phyloP scores from a whole-genome alignment of 37 sponge, comb jelly and placozoan species.

The Halichondria panicea region DNA sequence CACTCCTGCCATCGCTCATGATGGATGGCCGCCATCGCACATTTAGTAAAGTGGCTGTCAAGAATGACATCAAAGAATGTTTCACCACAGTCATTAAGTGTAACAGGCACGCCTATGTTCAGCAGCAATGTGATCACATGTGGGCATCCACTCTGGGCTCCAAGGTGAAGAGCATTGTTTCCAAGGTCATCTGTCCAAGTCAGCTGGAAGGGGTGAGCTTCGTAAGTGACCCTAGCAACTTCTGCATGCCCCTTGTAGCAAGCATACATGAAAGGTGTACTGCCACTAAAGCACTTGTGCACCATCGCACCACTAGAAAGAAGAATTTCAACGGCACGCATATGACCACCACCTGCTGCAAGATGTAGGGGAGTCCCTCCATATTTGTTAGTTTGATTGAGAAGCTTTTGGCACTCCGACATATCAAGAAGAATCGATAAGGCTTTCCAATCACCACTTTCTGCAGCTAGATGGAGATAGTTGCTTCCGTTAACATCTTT shows the following conservation, averaged over 20 bases:
- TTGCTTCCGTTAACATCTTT: slow-evolving; percentile 57
- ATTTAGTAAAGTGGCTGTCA: slow-evolving; percentile 14
- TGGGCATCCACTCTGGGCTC: slow-evolving; percentile 57
- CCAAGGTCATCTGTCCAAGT: slow-evolving; percentile 59
- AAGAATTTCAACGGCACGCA: slow-evolving; percentile 64
- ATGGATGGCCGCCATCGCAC: slow-evolving; percentile 55
- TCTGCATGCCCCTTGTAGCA: slow-evolving; percentile 43
- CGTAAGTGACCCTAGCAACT: slow-evolving; percentile 33
- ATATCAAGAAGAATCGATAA: slow-evolving; percentile 43
- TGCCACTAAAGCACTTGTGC: slow-evolving; percentile 62
- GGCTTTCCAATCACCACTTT: slow-evolving; percentile 47
- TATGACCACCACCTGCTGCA: slow-evolving; percentile 59
- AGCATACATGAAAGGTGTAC: slow-evolving; percentile 73
- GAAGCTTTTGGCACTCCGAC: slow-evolving; percentile 34
- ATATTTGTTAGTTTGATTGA: slow-evolving; percentile 62
- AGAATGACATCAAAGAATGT: slow-evolving; percentile 82
- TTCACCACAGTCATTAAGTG: slow-evolving; percentile 48
- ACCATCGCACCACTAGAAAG: slow-evolving; percentile 81
- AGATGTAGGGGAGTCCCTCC: slow-evolving; percentile 84
- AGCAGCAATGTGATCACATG: slow-evolving; percentile 49
- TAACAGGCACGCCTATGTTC: slow-evolving; percentile 53
- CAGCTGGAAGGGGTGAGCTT: slow-evolving; percentile 69
- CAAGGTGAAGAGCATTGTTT: slow-evolving; percentile 75
- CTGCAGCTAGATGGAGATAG: slow-evolving; percentile 69
- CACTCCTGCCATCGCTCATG: slow-evolving; percentile 73